A percentile compares a stretch with the other conserved stretches of the same genome.
Evolutionary conservation across 2,113 vertebrate species (phyloP).

Genomic region (Diphyllodes magnificus): DNA sequence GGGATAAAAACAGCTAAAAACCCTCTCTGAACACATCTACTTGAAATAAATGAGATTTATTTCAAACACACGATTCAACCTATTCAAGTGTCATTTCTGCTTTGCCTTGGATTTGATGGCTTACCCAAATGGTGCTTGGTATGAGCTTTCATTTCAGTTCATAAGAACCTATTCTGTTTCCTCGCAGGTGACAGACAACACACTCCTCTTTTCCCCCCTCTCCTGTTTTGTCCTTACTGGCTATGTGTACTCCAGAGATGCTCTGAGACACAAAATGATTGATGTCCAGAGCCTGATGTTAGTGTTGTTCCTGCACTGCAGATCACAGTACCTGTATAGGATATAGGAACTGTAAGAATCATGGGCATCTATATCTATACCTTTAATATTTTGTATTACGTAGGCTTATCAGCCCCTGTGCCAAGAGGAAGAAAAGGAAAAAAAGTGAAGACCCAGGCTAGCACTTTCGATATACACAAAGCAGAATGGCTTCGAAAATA

Average conservation of each 20-base stretch:
- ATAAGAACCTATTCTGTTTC: neutral
- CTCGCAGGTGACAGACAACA: neutral
- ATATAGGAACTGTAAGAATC: neutral
- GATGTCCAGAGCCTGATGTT: neutral
- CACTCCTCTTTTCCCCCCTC: neutral
- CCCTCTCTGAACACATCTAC: neutral
- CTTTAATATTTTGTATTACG: conserved; percentile 5
- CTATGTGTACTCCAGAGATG: neutral
- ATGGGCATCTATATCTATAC: neutral
- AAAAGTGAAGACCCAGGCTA: conserved; percentile 94
- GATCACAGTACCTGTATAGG: neutral
- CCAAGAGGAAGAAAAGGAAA: conserved; percentile 96
- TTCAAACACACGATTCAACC: rapidly evolving
- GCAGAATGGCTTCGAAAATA: conserved; percentile 98
- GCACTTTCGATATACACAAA: conserved; percentile 97
- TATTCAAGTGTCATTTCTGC: neutral
- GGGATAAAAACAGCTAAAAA: neutral
- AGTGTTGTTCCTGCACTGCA: neutral
- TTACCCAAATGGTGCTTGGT: neutral
- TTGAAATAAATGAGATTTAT: neutral
- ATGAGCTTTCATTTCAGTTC: neutral
- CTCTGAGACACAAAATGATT: neutral
- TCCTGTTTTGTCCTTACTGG: neutral
- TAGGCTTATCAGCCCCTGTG: conserved; percentile 95
- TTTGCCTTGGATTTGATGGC: neutral